A percentile compares a stretch with the other conserved stretches of the same genome.
Evolutionary conservation across 2,113 vertebrate genomes (phyloP).

Genomic region (Ceyx melanurus): DNA sequence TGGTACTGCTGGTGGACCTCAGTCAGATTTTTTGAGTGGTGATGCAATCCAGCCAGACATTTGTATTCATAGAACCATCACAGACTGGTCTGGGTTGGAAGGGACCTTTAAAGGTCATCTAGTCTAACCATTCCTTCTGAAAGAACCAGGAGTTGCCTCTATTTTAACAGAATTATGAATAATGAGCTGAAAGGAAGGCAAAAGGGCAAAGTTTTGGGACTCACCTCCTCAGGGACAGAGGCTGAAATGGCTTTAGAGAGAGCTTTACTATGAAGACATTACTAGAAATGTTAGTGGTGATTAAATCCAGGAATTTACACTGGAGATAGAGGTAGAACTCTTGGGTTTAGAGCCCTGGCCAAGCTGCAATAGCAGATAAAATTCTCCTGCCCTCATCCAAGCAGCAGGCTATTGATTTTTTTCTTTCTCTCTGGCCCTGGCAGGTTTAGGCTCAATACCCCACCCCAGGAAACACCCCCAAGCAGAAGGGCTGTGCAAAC

Average conservation of each 20-base stretch:
- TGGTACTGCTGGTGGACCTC: neutral
- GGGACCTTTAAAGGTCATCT: too few species aligned
- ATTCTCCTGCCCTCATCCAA: neutral
- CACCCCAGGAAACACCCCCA: neutral
- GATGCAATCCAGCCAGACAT: neutral
- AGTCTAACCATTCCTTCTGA: neutral
- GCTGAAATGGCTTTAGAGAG: neutral
- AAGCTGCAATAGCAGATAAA: neutral
- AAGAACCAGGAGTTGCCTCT: neutral
- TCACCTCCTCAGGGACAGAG: neutral
- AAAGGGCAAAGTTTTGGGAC: neutral
- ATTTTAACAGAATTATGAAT: neutral
- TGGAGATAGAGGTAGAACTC: conserved; percentile 5
- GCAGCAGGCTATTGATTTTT: neutral
- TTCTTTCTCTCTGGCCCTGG: neutral
- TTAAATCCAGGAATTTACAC: neutral
- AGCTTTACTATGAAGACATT: neutral
- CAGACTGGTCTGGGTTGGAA: too few species aligned
- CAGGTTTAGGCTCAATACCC: neutral
- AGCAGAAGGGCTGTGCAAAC: neutral
- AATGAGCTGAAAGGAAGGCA: neutral
- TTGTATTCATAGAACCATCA: neutral
- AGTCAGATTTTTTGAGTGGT: neutral
- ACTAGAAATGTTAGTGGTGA: neutral
- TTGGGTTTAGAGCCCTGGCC: neutral